A percentile compares a stretch with the other conserved stretches of the same genome.
Conservation (phyloP, 2,797 vertebrate species). For the Tragelaphus eurycerus region DNA sequence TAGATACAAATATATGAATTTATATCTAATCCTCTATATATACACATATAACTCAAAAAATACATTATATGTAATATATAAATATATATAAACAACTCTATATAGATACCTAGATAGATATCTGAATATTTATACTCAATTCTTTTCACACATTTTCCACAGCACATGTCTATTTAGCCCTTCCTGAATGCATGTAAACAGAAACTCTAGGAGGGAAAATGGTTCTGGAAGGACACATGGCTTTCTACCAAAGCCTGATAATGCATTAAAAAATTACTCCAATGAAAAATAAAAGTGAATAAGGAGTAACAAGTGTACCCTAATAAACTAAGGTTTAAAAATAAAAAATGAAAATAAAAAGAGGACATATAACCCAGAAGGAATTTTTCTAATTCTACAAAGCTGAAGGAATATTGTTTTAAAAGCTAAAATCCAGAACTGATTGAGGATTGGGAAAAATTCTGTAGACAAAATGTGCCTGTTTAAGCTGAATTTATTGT, state of each 20-base stretch:
- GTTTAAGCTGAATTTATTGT: background rate
- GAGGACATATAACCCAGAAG: background rate
- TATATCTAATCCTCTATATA: background rate
- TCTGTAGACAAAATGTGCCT: background rate
- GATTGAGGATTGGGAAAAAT: background rate
- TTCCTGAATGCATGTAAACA: background rate
- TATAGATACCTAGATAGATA: background rate
- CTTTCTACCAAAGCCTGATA: slow-evolving; percentile 18
- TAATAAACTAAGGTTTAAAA: background rate
- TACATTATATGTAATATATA: background rate
- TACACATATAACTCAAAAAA: background rate
- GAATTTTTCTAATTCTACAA: background rate
- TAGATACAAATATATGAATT: background rate
- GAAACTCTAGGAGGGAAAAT: background rate
- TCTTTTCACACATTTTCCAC: background rate
- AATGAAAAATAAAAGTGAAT: background rate
- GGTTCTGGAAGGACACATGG: background rate
- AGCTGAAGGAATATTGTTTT: background rate
- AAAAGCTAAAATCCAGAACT: slow-evolving; percentile 30
- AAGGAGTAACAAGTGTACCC: background rate
- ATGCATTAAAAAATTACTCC: background rate
- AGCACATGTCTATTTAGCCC: background rate
- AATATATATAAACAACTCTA: background rate
- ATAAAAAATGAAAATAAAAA: background rate
- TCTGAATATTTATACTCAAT: background rate